Percentiles rank a stretch among this genome's conserved stretches.
Evolutionary conservation across 2,797 vertebrate genomes (phyloP).

Genomic region (Pagetopsis macropterus): DNA sequence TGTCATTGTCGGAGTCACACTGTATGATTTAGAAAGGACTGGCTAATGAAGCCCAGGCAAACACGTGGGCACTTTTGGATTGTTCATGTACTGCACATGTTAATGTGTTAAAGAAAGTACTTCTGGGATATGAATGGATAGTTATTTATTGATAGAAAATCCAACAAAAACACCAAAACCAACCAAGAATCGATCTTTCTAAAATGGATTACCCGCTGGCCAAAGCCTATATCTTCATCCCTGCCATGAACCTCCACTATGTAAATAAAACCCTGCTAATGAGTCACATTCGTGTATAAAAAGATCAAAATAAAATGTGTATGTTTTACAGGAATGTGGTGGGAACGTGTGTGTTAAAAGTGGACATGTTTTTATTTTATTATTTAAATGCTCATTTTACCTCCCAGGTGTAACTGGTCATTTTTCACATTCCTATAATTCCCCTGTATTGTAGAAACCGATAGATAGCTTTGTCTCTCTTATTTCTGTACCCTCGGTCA

Average conservation of each 20-base stretch:
- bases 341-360: not conserved
- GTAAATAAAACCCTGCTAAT: not conserved
- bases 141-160: not conserved
- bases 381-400: constrained; percentile 2
- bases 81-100: not conserved
- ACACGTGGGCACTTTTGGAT: not conserved
- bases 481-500: not conserved
- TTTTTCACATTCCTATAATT: constrained; percentile 85
- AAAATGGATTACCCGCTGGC: not conserved
- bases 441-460: constrained; percentile 68
- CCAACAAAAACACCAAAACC: not conserved
- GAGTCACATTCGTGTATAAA: not conserved
- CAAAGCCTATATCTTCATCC: not conserved
- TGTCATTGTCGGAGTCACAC: constrained; percentile 4
- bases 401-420: constrained; percentile 67
- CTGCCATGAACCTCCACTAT: not conserved
- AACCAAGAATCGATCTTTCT: not conserved
- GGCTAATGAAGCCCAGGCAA: not conserved
- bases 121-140: not conserved
- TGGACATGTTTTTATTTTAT: constrained; percentile 3
- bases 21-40: not conserved
- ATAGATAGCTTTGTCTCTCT: constrained; percentile 56
- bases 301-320: not conserved
- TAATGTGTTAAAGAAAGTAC: not conserved
- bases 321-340: not conserved